A percentile compares a stretch with the other conserved stretches of the same genome.
Evolutionary conservation across 2,797 vertebrate species (phyloP).

Genomic region (Pseudomugil tenellus): DNA sequence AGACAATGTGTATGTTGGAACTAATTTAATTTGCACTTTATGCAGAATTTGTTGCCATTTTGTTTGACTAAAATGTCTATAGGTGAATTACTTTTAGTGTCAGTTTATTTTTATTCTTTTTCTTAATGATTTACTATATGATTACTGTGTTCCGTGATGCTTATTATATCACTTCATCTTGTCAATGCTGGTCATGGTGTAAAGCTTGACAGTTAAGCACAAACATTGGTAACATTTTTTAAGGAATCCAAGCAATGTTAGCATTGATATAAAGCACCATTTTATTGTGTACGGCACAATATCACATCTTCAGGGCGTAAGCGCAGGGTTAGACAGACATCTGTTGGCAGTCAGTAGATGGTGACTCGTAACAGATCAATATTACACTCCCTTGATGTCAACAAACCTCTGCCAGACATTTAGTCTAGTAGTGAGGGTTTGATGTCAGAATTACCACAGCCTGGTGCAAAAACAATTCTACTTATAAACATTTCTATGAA

Average conservation of each 20-base stretch:
- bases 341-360: slow-evolving; percentile 20
- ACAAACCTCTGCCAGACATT: slow-evolving; percentile 21
- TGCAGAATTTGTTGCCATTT: slow-evolving; percentile 54
- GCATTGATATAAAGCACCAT: slow-evolving; percentile 51
- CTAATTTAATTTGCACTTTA: slow-evolving; percentile 82
- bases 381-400: slow-evolving; percentile 40
- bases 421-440: slow-evolving; percentile 18
- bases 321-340: slow-evolving; percentile 44
- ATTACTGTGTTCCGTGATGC: slow-evolving; percentile 39
- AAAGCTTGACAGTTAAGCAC: slow-evolving; percentile 58
- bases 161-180: slow-evolving; percentile 42
- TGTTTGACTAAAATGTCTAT: slow-evolving; percentile 57
- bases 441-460: slow-evolving; percentile 27
- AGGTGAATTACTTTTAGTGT: slow-evolving; percentile 43
- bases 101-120: slow-evolving; percentile 17
- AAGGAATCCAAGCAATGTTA: slow-evolving; percentile 39
- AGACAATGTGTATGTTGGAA: slow-evolving; percentile 76
- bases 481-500: slow-evolving; percentile 4
- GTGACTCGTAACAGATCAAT: slow-evolving; percentile 26
- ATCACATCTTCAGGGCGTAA: slow-evolving; percentile 46
- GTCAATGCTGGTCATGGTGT: slow-evolving; percentile 42
- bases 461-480: slow-evolving; percentile 18
- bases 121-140: slow-evolving; percentile 39
- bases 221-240: slow-evolving; percentile 52
- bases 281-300: slow-evolving; percentile 52